Evolutionary conservation across 1,140 invertebrate genomes (phyloP).

Genomic region (Diorhabda sublineata): DNA sequence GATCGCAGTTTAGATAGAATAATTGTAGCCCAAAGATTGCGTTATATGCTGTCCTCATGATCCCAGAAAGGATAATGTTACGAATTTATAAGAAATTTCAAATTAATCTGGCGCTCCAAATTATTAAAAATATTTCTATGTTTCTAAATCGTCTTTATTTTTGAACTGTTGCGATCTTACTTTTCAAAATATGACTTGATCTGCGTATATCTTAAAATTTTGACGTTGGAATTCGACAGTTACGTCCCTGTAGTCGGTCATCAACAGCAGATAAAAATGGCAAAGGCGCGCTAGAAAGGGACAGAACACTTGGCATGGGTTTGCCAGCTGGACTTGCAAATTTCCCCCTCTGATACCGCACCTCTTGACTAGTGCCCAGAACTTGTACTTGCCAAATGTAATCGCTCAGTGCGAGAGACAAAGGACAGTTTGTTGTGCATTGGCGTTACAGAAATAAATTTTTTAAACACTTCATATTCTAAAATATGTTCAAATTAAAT

Average conservation of each 20-base stretch:
- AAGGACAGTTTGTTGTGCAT: conserved; percentile 5
- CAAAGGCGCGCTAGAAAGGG: neutral
- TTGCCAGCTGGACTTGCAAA: conserved; percentile 47
- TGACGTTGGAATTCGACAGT: neutral
- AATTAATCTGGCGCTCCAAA: no score
- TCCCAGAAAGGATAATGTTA: no score
- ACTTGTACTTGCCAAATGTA: conserved; percentile 39
- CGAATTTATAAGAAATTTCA: no score
- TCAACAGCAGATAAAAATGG: neutral
- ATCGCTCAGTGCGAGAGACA: conserved; percentile 33
- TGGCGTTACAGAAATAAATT: neutral
- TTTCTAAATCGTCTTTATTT: no score
- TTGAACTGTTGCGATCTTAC: no score
- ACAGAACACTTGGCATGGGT: conserved; percentile 33
- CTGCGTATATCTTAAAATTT: no score
- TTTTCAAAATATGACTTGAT: no score
- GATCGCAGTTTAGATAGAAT: no score
- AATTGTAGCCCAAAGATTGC: no score
- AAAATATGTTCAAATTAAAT: no score
- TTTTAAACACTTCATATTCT: neutral
- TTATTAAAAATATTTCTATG: no score
- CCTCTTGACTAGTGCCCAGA: conserved; percentile 19
- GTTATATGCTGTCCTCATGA: no score
- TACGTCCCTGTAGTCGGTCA: conserved; percentile 4
- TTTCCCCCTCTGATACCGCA: conserved; percentile 21